phyloP scores from a whole-genome alignment of 92 coral and sea anemone species.

The Pocillopora meandrina region DNA sequence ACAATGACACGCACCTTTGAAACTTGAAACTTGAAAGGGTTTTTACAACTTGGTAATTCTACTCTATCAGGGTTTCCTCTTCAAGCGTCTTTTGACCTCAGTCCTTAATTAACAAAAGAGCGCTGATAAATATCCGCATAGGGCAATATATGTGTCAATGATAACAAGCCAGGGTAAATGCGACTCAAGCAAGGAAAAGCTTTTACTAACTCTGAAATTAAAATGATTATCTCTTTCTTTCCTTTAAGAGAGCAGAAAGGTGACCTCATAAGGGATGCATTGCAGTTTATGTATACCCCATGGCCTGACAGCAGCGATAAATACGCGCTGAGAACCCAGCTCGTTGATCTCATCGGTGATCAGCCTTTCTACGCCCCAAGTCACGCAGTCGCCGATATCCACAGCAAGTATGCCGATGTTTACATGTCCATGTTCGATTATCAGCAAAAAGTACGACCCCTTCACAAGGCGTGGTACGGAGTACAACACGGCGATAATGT shows the following conservation, averaged over 20 bases:
- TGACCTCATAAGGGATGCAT: constrained; percentile 36
- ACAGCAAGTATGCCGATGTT: constrained; percentile 38
- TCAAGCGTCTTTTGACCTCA: too few species aligned
- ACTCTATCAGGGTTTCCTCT: too few species aligned
- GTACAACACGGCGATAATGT: constrained; percentile 15
- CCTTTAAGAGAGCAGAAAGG: not conserved
- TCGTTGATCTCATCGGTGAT: constrained; percentile 45
- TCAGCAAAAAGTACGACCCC: not conserved
- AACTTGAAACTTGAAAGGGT: too few species aligned
- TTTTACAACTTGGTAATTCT: too few species aligned
- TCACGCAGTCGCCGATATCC: constrained; percentile 42
- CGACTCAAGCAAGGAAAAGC: too few species aligned
- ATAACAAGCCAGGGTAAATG: too few species aligned
- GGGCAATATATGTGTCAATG: too few species aligned
- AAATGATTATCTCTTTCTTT: not conserved
- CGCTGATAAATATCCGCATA: too few species aligned
- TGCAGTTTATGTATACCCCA: constrained; percentile 62
- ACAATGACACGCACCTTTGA: too few species aligned
- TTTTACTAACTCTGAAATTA: too few species aligned
- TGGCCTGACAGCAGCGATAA: constrained; percentile 40
- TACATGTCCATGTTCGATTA: constrained; percentile 56
- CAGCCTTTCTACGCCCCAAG: constrained; percentile 48
- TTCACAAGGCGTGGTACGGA: constrained; percentile 26
- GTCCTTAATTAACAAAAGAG: too few species aligned
- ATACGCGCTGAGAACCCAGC: constrained; percentile 41